These are phyloP conservation scores for Phalera bucephala DNA, from an alignment of 2,888 invertebrate species.

Conservation along the genomic window DNA sequence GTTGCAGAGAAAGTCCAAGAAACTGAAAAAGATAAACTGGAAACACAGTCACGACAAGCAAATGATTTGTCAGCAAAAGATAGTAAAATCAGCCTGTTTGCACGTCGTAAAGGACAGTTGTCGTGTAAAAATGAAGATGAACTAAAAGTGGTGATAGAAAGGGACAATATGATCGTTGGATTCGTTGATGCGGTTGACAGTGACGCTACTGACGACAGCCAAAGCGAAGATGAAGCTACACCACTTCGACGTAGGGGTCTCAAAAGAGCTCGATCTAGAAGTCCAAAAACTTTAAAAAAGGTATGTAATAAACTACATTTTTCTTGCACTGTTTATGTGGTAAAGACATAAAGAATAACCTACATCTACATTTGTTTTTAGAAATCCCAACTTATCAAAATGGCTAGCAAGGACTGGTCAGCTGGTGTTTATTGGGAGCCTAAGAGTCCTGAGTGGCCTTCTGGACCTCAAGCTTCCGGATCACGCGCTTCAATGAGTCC, in stretches of 20 bases:
- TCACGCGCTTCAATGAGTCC: conserved; percentile 57
- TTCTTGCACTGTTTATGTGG: too few relatives aligned
- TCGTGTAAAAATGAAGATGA: conserved; percentile 58
- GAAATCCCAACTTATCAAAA: conserved; percentile 62
- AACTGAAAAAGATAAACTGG: conserved; percentile 14
- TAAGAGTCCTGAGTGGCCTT: conserved; percentile 67
- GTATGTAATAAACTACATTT: too few relatives aligned
- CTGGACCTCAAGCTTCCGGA: conserved; percentile 40
- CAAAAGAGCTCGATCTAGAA: conserved; percentile 57
- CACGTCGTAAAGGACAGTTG: conserved; percentile 51
- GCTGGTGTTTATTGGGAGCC: conserved; percentile 73
- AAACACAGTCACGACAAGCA: conserved; percentile 9
- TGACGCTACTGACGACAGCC: conserved; percentile 64
- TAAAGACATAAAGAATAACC: too few relatives aligned
- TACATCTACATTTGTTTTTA: conserved; percentile 37
- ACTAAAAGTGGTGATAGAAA: conserved; percentile 70
- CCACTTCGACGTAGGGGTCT: conserved; percentile 43
- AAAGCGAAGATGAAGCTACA: conserved; percentile 53
- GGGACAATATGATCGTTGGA: conserved; percentile 76
- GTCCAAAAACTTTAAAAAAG: conserved; percentile 56
- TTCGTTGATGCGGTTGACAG: conserved; percentile 69
- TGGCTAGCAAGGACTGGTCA: conserved; percentile 72
- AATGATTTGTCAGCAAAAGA: conserved; percentile 20
- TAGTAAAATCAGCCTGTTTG: conserved; percentile 43
- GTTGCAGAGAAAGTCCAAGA: conserved; percentile 25